A percentile compares a stretch with the other conserved stretches of the same genome.
Conservation (phyloP, 53 echinoderm and acorn worm species). For the Arbacia lixula region DNA sequence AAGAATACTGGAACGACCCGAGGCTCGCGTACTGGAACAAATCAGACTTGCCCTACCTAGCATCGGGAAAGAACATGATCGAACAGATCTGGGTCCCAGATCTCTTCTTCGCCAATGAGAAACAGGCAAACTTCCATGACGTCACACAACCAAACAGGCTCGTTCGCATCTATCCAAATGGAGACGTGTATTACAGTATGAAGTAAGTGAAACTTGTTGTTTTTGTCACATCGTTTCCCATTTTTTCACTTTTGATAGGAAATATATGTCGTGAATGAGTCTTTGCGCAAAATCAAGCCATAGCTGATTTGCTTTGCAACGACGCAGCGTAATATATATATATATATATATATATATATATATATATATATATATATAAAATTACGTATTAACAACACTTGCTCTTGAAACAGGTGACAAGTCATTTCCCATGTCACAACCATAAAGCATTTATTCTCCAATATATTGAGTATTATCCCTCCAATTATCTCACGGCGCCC, state of each 20-base stretch:
- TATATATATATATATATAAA: no score
- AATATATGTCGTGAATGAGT: no score
- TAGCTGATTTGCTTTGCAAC: no score
- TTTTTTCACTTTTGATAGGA: background rate
- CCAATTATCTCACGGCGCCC: no score
- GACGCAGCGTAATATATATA: no score
- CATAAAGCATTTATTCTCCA: no score
- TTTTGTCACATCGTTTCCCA: background rate
- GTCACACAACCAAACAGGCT: conserved; percentile 79
- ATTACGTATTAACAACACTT: no score
- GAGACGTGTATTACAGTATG: conserved; percentile 82
- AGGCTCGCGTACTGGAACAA: conserved; percentile 64
- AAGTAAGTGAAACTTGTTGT: conserved; percentile 68
- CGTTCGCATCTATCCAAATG: conserved; percentile 73
- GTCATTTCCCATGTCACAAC: no score
- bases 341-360: no score
- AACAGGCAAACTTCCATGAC: conserved; percentile 78
- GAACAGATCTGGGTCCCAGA: conserved; percentile 84
- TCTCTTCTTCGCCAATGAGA: conserved; percentile 90
- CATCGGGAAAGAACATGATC: conserved; percentile 59
- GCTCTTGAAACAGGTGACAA: no score
- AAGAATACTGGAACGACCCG: conserved; percentile 78
- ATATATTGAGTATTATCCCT: no score
- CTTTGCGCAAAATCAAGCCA: no score
- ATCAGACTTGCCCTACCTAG: conserved; percentile 47